Evolutionary conservation across 2,888 invertebrate species (phyloP), one percentile per base, ranked within the genome.

Genomic region (Athalia rosae): DNA sequence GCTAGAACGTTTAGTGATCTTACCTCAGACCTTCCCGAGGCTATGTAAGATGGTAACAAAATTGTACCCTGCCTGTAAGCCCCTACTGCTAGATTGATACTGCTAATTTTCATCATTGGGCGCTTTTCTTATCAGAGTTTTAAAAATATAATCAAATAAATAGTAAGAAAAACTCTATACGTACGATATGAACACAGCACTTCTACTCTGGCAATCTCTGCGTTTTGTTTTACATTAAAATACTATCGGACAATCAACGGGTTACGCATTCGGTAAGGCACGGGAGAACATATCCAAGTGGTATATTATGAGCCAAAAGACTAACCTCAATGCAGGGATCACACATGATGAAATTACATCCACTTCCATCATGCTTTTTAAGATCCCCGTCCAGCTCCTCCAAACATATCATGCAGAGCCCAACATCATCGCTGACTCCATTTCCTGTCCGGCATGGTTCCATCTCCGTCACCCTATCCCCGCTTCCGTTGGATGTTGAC

Each of bases 11-110:
- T 86, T 66, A 79, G 85, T 85, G 91, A 92, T 93, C 93, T 92
- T 92, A 90, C 90, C 95, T 95, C 95, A 95, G 95, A 95, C 95
- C 95, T 95, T 95, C 95, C 95, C 95, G 94, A 91, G 93, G 93
- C 92, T 90, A 84, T 85, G 78, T 28, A 62, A 53, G 79, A 71
- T 84, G 86, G 92, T 93, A 92, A 92, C 89, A 78, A 87, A 80
- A 62, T 15, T 41, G 90, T 94, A 92, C 94, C 92, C 89, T 83
- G 94, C 90, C 80, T 87, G 94, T 93, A 89, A 90, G 92, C 93
- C 94, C 94, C 94, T 93, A 89, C 92, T 94, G 94, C 94, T 93
- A 94, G 94, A 94, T 95, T 95, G 92, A 92, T 91, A 91, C 93
- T 93, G 94, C 92, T 93, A 90, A 90, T 83, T 79, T n/a, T 86